Percentiles rank a stretch among this genome's conserved stretches.
Conservation (phyloP, 2,797 vertebrate species). For the Loris lydekkerianus region DNA sequence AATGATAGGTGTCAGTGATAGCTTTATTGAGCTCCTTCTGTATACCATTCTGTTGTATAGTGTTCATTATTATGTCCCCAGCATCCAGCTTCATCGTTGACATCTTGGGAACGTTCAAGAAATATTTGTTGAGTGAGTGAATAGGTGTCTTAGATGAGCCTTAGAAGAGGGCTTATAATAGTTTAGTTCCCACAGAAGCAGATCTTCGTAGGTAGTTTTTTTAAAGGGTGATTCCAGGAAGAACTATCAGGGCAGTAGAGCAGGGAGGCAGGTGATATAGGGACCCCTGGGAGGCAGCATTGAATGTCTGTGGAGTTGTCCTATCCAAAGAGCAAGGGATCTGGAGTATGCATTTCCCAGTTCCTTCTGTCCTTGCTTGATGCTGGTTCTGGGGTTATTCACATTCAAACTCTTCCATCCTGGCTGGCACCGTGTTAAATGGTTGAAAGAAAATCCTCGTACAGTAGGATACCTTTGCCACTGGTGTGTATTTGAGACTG, state of each 20-base stretch:
- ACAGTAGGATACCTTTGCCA: background rate
- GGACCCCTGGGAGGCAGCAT: background rate
- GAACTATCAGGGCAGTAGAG: background rate
- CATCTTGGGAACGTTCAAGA: background rate
- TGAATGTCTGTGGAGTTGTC: background rate
- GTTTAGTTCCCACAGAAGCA: background rate
- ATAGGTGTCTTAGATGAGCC: background rate
- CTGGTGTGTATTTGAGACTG: rapidly evolving
- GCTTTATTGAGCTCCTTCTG: background rate
- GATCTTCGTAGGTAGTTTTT: background rate
- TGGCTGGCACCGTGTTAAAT: background rate
- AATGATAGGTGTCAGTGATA: background rate
- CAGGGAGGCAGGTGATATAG: background rate
- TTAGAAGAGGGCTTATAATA: background rate
- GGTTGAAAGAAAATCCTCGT: background rate
- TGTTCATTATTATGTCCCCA: background rate
- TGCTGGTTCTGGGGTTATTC: background rate
- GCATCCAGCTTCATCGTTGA: background rate
- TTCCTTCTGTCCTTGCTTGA: background rate
- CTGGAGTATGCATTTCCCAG: background rate
- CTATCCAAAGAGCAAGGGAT: background rate
- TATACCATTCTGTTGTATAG: background rate
- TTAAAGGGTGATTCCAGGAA: background rate
- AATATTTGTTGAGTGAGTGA: background rate
- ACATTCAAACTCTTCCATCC: background rate